Evolutionary conservation across 2,888 invertebrate genomes (phyloP), one percentile per base, ranked within the genome.

Genomic region (Harmothoe impar): DNA sequence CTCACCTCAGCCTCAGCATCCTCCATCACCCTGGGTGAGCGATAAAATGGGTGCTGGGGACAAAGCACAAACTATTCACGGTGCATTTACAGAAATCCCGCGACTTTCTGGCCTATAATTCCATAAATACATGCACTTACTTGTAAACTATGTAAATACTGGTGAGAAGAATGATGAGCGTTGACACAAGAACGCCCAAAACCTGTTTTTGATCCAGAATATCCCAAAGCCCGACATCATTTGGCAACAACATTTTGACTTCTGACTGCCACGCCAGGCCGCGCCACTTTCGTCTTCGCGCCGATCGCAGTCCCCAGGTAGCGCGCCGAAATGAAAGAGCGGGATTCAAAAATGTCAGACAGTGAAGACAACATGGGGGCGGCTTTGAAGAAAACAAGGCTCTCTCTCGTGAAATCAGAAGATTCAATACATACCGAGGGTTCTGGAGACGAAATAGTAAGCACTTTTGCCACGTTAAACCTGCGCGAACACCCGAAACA

Each of bases 381-480:
- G 93, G 93, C 68, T 15, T 12, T 25, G 20, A 94, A 94, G 92
- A 93, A 94, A 91, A 93, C 93, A 7, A 92, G 94, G 52, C 84
- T 94, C 29, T 93, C 93, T 17, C 77, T 92, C 10, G 25, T 91
- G 35, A 91, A 91, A 90, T 81, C 51, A 35, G 91, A 91, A 52
- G 91, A 91, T 17, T 92, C 96, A 5, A 96, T 96, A 91, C 95
- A 96, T 92, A 96, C 96, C 62, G 97, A 97, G 94, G 96, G 96
- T 91, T 97, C 97, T 33, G 97, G 96, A 15, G 97, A 97, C 94
- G 97, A 97, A 94, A 96, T 96, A 93, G 97, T 96, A 95, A 94
- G 92, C 91, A 54, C 77, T 29, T 54, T 54, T 86, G 52, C 5
- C 1, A 7, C 7, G n/a, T 56, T 25, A 1, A 0, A 52, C 15